phyloP scores from a whole-genome alignment of 2,797 vertebrate species.

The Sebastes steindachneri region DNA sequence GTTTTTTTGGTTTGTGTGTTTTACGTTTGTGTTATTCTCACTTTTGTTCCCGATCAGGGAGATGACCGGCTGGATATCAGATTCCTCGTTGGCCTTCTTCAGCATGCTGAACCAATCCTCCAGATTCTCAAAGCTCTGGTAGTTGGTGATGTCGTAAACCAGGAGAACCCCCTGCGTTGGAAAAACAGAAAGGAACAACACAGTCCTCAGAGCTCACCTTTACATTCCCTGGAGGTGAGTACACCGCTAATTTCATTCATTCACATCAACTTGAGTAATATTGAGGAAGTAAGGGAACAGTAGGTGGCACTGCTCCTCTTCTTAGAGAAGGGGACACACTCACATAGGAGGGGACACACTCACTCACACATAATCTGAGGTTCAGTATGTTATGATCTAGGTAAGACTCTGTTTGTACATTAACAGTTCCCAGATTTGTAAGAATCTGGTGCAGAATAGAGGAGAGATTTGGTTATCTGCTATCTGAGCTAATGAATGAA shows the following conservation, averaged over 20 bases:
- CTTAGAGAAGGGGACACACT: slow-evolving; percentile 37
- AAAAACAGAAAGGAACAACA: slow-evolving; percentile 44
- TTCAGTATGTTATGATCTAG: not conserved
- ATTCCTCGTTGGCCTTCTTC: slow-evolving; percentile 95
- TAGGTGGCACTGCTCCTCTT: slow-evolving; percentile 82
- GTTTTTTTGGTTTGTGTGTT: not conserved
- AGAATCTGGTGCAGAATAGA: slow-evolving; percentile 3
- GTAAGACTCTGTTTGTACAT: not conserved
- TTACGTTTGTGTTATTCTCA: slow-evolving; percentile 79
- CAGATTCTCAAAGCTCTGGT: slow-evolving; percentile 98
- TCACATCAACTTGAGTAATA: slow-evolving; percentile 22
- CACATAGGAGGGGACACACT: not conserved
- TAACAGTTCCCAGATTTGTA: slow-evolving; percentile 4
- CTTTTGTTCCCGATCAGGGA: slow-evolving; percentile 97
- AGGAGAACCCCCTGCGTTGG: slow-evolving; percentile 90
- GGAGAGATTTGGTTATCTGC: slow-evolving; percentile 32
- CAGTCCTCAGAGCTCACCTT: not conserved
- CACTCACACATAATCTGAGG: slow-evolving; percentile 2
- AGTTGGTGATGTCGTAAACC: slow-evolving; percentile 98
- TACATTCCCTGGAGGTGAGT: not conserved
- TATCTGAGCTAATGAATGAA: slow-evolving; percentile 50
- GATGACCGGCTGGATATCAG: slow-evolving; percentile 90
- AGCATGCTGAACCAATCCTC: slow-evolving; percentile 96
- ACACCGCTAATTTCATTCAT: not conserved
- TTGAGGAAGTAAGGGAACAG: slow-evolving; percentile 63